phyloP scores from a whole-genome alignment of 2,113 vertebrate species.

The Oreochromis niloticus region DNA sequence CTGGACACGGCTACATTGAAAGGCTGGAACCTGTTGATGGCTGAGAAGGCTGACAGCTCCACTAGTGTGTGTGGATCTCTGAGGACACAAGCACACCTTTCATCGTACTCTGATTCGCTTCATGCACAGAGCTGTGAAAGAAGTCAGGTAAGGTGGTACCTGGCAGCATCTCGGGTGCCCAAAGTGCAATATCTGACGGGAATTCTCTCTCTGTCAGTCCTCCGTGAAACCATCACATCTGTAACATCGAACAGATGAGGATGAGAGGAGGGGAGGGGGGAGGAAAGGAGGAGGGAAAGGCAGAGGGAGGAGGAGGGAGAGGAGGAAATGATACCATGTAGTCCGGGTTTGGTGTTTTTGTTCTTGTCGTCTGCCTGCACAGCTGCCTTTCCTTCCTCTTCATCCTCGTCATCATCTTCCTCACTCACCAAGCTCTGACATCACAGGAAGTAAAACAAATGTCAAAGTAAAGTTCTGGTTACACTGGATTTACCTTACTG shows the following conservation, averaged over 20 bases:
- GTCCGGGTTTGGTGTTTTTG: constrained; percentile 68
- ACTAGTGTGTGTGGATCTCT: constrained; percentile 92
- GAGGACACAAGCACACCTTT: constrained; percentile 1
- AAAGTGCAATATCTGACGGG: constrained; percentile 87
- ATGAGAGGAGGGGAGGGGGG: not conserved
- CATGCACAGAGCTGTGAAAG: not conserved
- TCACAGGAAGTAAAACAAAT: not conserved
- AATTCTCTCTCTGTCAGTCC: constrained; percentile 70
- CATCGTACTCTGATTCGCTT: not conserved
- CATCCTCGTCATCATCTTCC: constrained; percentile 93
- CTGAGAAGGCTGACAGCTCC: constrained; percentile 86
- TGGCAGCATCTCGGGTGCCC: constrained; percentile 85
- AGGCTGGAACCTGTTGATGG: constrained; percentile 95
- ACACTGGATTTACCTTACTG: not conserved
- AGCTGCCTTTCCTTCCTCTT: constrained; percentile 77
- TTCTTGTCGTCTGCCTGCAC: constrained; percentile 77
- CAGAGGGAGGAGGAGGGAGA: not conserved
- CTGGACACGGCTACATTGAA: constrained; percentile 95
- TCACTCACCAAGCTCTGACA: constrained; percentile 86
- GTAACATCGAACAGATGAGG: not conserved
- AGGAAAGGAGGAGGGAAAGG: not conserved
- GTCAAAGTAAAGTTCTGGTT: not conserved
- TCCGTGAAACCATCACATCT: constrained; percentile 73
- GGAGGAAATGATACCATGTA: constrained; percentile 45
- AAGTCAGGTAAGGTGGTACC: constrained; percentile 65